Percentiles rank a stretch among this genome's conserved stretches.
Conservation (phyloP, 2,113 vertebrate species). For the Acrocephalus kingi region DNA sequence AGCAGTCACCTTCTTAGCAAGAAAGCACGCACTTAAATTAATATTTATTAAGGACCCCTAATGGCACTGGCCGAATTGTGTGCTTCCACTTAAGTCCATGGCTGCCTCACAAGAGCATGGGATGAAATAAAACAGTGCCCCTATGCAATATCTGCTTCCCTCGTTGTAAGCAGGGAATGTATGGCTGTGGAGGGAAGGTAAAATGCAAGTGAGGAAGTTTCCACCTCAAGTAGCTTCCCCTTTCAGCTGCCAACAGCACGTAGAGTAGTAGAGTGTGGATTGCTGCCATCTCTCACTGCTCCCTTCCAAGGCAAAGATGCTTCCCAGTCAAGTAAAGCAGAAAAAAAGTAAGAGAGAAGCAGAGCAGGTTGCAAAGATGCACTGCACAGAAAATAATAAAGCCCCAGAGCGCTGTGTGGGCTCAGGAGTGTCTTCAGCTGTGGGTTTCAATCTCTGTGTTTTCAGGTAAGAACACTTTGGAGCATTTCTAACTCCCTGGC, state of each 20-base stretch:
- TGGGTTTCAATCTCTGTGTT: not conserved
- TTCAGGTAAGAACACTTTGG: not conserved
- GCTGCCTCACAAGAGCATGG: not conserved
- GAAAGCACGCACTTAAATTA: not conserved
- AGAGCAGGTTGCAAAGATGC: not conserved
- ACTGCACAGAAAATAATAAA: not conserved
- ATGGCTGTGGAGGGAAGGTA: not conserved
- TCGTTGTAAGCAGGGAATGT: not conserved
- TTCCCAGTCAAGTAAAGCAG: not conserved
- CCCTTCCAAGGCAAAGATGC: not conserved
- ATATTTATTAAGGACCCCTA: conserved; percentile 42
- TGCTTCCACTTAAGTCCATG: not conserved
- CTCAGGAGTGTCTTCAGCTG: not conserved
- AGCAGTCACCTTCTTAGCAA: not conserved
- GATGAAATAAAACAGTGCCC: not conserved
- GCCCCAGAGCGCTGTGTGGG: accelerated
- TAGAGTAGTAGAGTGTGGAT: not conserved
- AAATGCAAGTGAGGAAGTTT: not conserved
- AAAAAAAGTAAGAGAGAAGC: not conserved
- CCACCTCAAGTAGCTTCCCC: not conserved
- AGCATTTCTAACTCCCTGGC: not conserved
- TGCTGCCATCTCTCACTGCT: not conserved
- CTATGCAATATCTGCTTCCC: not conserved
- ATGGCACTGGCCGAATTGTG: not conserved
- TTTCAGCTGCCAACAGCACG: not conserved